phyloP scores from a whole-genome alignment of 2,888 invertebrate species.

The Scaptomyza reducta region DNA sequence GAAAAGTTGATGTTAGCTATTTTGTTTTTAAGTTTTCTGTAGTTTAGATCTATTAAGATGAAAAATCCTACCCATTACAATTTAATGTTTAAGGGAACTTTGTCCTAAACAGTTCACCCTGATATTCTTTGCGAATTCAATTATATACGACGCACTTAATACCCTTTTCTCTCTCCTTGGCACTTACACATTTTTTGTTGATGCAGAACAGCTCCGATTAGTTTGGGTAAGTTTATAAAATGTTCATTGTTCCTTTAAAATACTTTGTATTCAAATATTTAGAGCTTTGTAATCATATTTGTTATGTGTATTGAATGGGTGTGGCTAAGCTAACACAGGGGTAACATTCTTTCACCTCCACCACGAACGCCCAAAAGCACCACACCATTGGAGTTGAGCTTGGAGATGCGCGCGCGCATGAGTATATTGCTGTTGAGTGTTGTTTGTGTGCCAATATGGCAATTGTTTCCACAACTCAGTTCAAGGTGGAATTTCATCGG shows the following conservation, averaged over 20 bases:
- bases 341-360: slow-evolving; percentile 23
- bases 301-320: slow-evolving; percentile 49
- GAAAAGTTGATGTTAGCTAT: too few relatives aligned
- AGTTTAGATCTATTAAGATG: too few relatives aligned
- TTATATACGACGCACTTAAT: too few relatives aligned
- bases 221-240: too few relatives aligned
- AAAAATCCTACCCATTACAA: too few relatives aligned
- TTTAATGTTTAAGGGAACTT: too few relatives aligned
- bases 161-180: too few relatives aligned
- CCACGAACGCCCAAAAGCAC: neutral
- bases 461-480: slow-evolving; percentile 56
- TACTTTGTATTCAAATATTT: neutral
- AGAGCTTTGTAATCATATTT: neutral
- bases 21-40: too few relatives aligned
- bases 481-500: slow-evolving; percentile 56
- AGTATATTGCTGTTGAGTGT: slow-evolving; percentile 19
- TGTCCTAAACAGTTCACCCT: too few relatives aligned
- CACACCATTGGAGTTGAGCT: neutral
- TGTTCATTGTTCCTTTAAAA: neutral
- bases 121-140: too few relatives aligned
- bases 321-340: slow-evolving; percentile 48
- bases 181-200: too few relatives aligned
- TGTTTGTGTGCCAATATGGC: slow-evolving; percentile 22
- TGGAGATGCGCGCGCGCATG: slow-evolving; percentile 45
- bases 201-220: too few relatives aligned